Percentiles rank a stretch among this genome's conserved stretches.
These are phyloP conservation scores for Apteryx owenii DNA, from an alignment of 2,113 vertebrate species.

Conservation along the genomic window DNA sequence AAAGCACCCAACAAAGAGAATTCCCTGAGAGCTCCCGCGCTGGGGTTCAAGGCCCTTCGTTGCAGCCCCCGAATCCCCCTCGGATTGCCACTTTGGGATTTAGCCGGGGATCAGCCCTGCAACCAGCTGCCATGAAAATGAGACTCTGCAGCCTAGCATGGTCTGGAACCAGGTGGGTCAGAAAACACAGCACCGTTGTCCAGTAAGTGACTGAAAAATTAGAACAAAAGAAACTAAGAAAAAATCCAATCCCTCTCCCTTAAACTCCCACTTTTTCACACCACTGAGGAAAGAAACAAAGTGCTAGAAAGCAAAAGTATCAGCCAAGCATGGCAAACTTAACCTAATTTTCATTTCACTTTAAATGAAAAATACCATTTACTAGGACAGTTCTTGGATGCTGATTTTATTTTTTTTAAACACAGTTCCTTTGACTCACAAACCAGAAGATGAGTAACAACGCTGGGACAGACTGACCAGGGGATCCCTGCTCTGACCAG, in stretches of 20 bases:
- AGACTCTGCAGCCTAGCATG: not conserved
- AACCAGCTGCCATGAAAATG: not conserved
- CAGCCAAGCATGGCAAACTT: not conserved
- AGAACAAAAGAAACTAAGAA: not conserved
- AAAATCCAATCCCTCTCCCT: not conserved
- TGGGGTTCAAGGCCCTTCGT: conserved; percentile 30
- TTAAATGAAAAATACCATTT: not conserved
- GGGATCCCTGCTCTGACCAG: not conserved
- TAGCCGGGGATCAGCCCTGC: not conserved
- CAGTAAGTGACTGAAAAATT: not conserved
- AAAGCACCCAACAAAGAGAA: conserved; percentile 26
- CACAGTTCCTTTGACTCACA: not conserved
- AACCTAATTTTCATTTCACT: not conserved
- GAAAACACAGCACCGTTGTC: not conserved
- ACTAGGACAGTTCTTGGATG: not conserved
- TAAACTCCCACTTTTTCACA: not conserved
- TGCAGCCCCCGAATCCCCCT: not conserved
- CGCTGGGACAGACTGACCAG: rapidly evolving
- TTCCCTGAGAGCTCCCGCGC: not conserved
- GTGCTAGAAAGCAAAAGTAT: not conserved
- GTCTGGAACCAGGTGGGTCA: not conserved
- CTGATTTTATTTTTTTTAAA: not conserved
- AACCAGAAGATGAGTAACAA: not conserved
- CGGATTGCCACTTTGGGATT: not conserved
- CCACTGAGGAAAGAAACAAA: not conserved